Evolutionary conservation across 2,888 invertebrate genomes (phyloP), one percentile per base, ranked within the genome.

Genomic region (Zele albiditarsus): DNA sequence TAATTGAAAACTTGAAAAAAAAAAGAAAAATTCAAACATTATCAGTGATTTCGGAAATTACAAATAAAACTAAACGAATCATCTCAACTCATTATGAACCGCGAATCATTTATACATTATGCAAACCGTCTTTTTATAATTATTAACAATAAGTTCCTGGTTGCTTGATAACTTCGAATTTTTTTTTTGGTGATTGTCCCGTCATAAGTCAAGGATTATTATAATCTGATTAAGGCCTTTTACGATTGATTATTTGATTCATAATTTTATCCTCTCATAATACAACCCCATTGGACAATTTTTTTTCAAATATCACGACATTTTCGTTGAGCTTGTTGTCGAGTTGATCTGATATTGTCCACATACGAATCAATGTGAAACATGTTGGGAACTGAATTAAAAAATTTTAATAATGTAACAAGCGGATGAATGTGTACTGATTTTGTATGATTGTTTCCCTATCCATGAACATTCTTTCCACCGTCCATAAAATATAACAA

Each of bases 141-240:
- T 31, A 16, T 62, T n/a, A n/a, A 38, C 28, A 65, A 33, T 14
- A 53, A 12, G 12, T 31, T 60, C 49, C 60, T 23, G 67, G 20
- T 31, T 23, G 5, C 38, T 5, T 2, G 38, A 42, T n/a, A 66
- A 6, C 31, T 33, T 72, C 12, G 12, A n/a, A 57, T 42, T 25
- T 38, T 57, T n/a, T 65, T 57, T 65, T 65, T 66, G 57, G 57
- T 72, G 38, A 28, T 38, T 65, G 8, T 28, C 27, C 53, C 27
- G 16, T 8, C n/a, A 25, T 23, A 27, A 46, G 8, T 14, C 49
- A 38, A 31, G 27, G 27, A 2, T 14, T 14, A 25, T 57, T 16
- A 12, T 27, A 27, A 57, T 53, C 6, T 1, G 4, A 12, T 33
- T 23, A 31, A 12, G 62, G 25, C 42, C 57, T 57, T 60, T 71